Percentiles rank a stretch among this genome's conserved stretches.
Conservation (phyloP, 2,888 invertebrate genomes). For the Spatulosminthurus flaviceps region DNA sequence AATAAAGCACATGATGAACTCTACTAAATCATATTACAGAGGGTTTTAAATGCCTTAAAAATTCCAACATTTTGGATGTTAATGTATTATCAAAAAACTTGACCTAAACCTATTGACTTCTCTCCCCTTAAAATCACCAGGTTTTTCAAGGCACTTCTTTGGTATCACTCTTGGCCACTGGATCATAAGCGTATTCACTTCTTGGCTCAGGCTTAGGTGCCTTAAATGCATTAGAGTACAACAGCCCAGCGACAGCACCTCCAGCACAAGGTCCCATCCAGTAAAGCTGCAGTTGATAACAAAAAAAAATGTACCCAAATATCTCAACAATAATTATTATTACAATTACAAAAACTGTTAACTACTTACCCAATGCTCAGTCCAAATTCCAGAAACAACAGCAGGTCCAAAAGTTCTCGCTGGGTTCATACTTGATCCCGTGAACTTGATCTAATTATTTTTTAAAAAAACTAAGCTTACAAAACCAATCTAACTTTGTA, state of each 20-base stretch:
- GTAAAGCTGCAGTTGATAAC: no score
- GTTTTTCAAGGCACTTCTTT: constrained; percentile 60
- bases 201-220: constrained; percentile 48
- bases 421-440: constrained; percentile 62
- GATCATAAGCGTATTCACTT: constrained; percentile 56
- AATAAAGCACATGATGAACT: no score
- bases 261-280: constrained; percentile 63
- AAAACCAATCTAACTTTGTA: no score
- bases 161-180: constrained; percentile 59
- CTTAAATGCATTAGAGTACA: constrained; percentile 58
- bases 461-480: background rate
- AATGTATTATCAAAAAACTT: no score
- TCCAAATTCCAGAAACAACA: constrained; percentile 55
- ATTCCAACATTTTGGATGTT: no score
- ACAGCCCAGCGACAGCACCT: constrained; percentile 62
- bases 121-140: background rate
- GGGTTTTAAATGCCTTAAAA: no score
- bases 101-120: no score
- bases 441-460: constrained; percentile 63
- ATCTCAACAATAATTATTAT: no score
- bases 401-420: constrained; percentile 62
- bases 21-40: no score
- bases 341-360: no score
- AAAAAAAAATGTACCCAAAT: no score
- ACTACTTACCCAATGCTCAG: constrained; percentile 63